phyloP scores from a whole-genome alignment of 2,113 vertebrate species.

The Beaufortia kweichowensis region DNA sequence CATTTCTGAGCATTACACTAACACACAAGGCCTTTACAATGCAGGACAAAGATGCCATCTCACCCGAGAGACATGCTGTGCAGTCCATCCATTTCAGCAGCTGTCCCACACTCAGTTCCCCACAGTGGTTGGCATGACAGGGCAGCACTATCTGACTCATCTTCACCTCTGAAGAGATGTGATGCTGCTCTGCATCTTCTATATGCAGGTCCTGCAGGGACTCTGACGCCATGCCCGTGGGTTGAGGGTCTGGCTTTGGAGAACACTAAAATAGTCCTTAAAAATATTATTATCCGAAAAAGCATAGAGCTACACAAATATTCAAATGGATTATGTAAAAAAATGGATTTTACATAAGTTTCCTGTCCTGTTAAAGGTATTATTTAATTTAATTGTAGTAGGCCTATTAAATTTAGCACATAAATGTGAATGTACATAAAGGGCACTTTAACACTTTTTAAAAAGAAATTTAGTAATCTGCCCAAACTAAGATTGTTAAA shows the following conservation, averaged over 20 bases:
- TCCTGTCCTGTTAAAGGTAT: background rate
- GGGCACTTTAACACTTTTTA: too few relatives aligned
- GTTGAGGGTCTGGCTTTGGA: background rate
- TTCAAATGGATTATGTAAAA: too few relatives aligned
- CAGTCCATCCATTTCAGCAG: constrained; percentile 99
- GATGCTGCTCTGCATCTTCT: constrained; percentile 66
- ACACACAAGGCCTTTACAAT: background rate
- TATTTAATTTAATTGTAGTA: too few relatives aligned
- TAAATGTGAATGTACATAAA: too few relatives aligned
- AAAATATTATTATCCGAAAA: background rate
- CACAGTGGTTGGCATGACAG: constrained; percentile 89
- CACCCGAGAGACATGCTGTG: constrained; percentile 91
- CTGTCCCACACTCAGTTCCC: constrained; percentile 88
- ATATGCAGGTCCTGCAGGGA: constrained; percentile 48
- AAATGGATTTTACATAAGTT: background rate
- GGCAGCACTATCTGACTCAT: constrained; percentile 97
- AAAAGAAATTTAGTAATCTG: too few relatives aligned
- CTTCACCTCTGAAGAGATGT: constrained; percentile 90
- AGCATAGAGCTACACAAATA: too few relatives aligned
- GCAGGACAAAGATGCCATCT: constrained; percentile 44
- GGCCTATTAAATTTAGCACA: too few relatives aligned
- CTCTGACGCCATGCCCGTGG: constrained; percentile 60
- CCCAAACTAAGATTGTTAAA: too few relatives aligned
- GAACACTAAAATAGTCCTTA: background rate
- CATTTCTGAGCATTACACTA: background rate